Conservation (phyloP, 2,797 vertebrate genomes). For the Darevskia mixta region DNA sequence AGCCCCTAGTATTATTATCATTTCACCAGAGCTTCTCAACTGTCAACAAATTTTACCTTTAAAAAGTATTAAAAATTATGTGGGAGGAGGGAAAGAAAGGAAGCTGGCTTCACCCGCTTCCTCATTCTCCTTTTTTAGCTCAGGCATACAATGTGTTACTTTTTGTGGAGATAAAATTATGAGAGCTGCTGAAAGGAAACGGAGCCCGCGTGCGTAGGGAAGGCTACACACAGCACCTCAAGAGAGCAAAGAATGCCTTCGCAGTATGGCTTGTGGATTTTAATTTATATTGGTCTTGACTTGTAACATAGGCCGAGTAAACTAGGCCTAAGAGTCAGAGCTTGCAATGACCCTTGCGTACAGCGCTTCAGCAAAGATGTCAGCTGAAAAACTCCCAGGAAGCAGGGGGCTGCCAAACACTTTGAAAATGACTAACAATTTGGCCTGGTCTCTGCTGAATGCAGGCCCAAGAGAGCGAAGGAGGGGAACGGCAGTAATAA, state of each 20-base stretch:
- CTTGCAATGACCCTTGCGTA: conserved; percentile 86
- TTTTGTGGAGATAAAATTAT: conserved; percentile 52
- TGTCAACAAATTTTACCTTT: conserved; percentile 73
- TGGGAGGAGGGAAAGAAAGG: not conserved
- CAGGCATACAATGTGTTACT: conserved; percentile 37
- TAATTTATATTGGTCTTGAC: conserved; percentile 90
- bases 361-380: conserved; percentile 85
- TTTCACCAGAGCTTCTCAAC: conserved; percentile 77
- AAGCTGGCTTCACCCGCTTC: conserved; percentile 66
- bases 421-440: conserved; percentile 94
- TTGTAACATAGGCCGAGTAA: conserved; percentile 86
- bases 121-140: conserved; percentile 46
- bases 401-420: conserved; percentile 89
- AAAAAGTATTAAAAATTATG: conserved; percentile 73
- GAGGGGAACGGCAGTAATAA: conserved; percentile 86
- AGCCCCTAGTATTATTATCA: conserved; percentile 74
- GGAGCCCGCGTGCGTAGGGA: conserved; percentile 13
- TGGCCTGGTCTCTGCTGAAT: conserved; percentile 93
- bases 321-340: conserved; percentile 85
- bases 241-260: conserved; percentile 86
- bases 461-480: conserved; percentile 82
- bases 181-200: conserved; percentile 64
- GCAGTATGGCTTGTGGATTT: conserved; percentile 89
- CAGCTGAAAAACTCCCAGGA: conserved; percentile 86
- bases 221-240: conserved; percentile 68